A percentile compares a stretch with the other conserved stretches of the same genome.
phyloP scores from a whole-genome alignment of 2,797 vertebrate genomes.

The Darevskia nairensis region DNA sequence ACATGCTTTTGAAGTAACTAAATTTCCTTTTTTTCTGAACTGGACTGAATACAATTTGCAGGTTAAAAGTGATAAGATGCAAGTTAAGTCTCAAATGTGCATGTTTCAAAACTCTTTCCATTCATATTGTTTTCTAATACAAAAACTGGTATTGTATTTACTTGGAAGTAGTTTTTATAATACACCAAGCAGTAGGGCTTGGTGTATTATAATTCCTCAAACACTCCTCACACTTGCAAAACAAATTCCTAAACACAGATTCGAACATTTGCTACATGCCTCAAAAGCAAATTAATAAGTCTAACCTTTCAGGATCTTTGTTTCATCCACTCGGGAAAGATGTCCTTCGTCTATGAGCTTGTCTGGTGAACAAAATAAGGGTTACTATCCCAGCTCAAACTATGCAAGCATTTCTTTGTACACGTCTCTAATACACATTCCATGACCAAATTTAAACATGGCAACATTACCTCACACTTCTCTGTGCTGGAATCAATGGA shows the following conservation, averaged over 20 bases:
- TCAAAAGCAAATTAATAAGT: conserved; percentile 69
- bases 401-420: conserved; percentile 73
- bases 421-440: conserved; percentile 77
- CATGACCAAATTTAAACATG: conserved; percentile 86
- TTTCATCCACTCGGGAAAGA: conserved; percentile 84
- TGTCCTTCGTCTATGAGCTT: conserved; percentile 86
- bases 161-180: not conserved
- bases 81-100: not conserved
- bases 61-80: not conserved
- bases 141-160: not conserved
- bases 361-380: conserved; percentile 85
- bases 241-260: not conserved
- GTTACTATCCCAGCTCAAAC: conserved; percentile 77
- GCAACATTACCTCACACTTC: conserved; percentile 75
- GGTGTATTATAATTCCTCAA: conserved; percentile 52
- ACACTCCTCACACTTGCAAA: conserved; percentile 2
- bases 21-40: not conserved
- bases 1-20: not conserved
- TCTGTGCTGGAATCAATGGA: not conserved
- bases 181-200: not conserved
- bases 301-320: conserved; percentile 85
- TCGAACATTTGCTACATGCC: conserved; percentile 47
- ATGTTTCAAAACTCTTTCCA: not conserved
- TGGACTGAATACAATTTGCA: not conserved
- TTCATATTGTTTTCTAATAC: not conserved